Evolutionary conservation across 2,888 invertebrate genomes (phyloP).

Genomic region (Linhomoeus sp.): DNA sequence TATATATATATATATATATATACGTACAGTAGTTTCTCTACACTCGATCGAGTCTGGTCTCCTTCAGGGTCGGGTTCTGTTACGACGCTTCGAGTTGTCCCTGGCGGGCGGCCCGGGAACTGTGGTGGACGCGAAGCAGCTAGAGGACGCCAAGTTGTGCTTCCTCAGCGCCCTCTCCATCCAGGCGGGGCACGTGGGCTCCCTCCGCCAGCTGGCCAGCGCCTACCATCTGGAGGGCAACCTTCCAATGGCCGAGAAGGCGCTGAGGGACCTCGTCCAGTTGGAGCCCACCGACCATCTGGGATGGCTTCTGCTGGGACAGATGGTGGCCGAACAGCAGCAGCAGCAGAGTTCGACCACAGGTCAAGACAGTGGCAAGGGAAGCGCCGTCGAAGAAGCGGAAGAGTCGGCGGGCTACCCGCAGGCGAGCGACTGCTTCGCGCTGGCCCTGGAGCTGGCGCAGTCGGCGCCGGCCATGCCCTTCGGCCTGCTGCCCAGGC

Average conservation of each 20-base stretch:
- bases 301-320: background rate
- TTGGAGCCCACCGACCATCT: background rate
- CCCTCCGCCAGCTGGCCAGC: slow-evolving; percentile 59
- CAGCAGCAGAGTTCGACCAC: too few species aligned
- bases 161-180: slow-evolving; percentile 84
- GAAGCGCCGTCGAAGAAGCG: too few species aligned
- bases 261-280: slow-evolving; percentile 33
- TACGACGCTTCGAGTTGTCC: slow-evolving; percentile 3
- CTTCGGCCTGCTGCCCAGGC: slow-evolving; percentile 55
- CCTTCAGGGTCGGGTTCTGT: background rate
- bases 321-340: too few species aligned
- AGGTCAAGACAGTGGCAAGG: too few species aligned
- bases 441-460: slow-evolving; percentile 68
- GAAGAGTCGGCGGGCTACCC: too few species aligned
- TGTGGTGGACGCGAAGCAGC: background rate
- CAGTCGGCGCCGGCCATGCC: slow-evolving; percentile 64
- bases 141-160: slow-evolving; percentile 44
- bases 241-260: slow-evolving; percentile 76
- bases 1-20: too few species aligned
- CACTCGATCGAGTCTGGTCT: background rate
- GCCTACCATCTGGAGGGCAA: slow-evolving; percentile 74
- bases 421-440: slow-evolving; percentile 76
- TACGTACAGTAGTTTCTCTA: background rate
- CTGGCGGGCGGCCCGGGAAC: background rate
- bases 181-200: slow-evolving; percentile 76